These are phyloP conservation scores for Globicephala melas DNA, from an alignment of 2,113 vertebrate species.

Conservation along the genomic window DNA sequence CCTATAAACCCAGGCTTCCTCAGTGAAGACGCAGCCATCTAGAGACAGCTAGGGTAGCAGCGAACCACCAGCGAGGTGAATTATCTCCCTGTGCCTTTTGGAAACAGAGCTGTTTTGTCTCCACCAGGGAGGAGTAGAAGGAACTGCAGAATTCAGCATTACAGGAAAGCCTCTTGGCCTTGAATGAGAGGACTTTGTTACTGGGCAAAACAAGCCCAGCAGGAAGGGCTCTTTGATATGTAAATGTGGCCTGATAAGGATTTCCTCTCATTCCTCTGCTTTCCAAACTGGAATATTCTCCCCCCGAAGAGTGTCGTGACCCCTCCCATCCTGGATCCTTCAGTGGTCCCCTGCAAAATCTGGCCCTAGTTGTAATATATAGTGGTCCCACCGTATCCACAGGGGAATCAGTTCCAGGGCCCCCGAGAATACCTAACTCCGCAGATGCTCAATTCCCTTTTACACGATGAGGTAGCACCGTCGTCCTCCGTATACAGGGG, in stretches of 20 bases:
- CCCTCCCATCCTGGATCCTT: not conserved
- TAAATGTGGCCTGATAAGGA: not conserved
- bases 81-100: not conserved
- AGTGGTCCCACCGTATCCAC: not conserved
- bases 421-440: accelerated
- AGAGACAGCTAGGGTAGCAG: not conserved
- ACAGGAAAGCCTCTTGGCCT: not conserved
- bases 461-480: not conserved
- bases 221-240: conserved; percentile 51
- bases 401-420: not conserved
- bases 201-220: not conserved
- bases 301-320: accelerated
- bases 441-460: not conserved
- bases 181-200: conserved; percentile 4
- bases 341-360: not conserved
- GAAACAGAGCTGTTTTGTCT: not conserved
- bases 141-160: not conserved
- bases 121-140: not conserved
- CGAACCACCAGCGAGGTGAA: not conserved
- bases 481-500: not conserved
- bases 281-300: not conserved
- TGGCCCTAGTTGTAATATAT: accelerated
- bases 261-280: not conserved
- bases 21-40: not conserved
- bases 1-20: not conserved